Percentiles rank a stretch among this genome's conserved stretches.
Conservation (phyloP, 2,888 invertebrate genomes). For the Tridacna crocea region DNA sequence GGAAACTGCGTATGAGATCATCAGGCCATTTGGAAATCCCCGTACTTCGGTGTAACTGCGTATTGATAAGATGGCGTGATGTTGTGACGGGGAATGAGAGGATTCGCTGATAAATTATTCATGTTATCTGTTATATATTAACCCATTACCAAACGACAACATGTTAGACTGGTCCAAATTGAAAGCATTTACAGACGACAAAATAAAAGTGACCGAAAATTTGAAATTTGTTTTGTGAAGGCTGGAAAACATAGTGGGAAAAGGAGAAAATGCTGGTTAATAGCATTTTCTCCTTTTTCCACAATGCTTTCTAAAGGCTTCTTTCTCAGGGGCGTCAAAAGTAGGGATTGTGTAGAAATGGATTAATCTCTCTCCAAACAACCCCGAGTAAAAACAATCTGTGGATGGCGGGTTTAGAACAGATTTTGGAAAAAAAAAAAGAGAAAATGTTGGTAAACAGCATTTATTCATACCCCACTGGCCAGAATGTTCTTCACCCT, state of each 20-base stretch:
- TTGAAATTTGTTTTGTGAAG: not conserved
- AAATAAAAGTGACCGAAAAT: no score
- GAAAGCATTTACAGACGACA: no score
- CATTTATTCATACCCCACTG: not conserved
- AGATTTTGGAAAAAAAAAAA: not conserved
- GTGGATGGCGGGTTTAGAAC: not conserved
- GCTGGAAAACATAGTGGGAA: slow-evolving; percentile 12
- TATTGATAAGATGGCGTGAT: slow-evolving; percentile 12
- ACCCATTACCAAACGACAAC: not conserved
- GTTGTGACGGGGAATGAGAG: not conserved
- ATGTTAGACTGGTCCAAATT: no score
- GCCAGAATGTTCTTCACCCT: not conserved
- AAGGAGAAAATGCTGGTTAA: slow-evolving; percentile 8
- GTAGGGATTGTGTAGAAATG: no score
- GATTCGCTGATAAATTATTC: not conserved
- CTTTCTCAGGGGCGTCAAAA: no score
- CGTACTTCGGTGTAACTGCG: slow-evolving; percentile 10
- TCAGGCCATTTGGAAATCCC: slow-evolving; percentile 16
- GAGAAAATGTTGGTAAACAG: not conserved
- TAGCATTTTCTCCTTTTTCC: slow-evolving; percentile 13
- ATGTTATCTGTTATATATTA: not conserved
- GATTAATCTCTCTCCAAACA: no score
- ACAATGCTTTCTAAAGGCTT: no score
- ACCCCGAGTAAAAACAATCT: no score
- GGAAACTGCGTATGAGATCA: slow-evolving; percentile 24